These are phyloP conservation scores for Chrysopilus asiliformis DNA, from an alignment of 2,888 invertebrate genomes.

Conservation along the genomic window DNA sequence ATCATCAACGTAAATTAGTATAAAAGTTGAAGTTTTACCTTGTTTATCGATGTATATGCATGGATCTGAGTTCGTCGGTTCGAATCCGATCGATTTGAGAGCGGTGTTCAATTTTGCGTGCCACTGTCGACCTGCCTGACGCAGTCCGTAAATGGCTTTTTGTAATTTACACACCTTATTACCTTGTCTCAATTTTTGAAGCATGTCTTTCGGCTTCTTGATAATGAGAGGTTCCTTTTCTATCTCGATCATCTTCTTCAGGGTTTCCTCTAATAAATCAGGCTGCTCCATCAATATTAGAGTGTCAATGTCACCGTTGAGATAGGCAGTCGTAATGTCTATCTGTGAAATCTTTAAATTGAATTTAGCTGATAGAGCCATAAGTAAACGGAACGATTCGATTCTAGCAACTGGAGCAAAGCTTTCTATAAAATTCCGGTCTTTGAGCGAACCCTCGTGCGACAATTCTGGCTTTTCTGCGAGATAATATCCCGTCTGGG, in stretches of 20 bases:
- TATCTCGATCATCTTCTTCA: background rate
- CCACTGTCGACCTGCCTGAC: constrained; percentile 17
- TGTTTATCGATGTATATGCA: constrained; percentile 13
- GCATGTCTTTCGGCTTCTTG: background rate
- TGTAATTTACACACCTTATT: constrained; percentile 14
- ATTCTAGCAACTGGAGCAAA: constrained; percentile 18
- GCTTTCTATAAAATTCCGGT: constrained; percentile 21
- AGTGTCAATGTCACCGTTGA: constrained; percentile 15
- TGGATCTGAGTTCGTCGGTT: constrained; percentile 13
- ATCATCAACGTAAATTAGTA: background rate
- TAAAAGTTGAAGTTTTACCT: background rate
- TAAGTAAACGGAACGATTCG: constrained; percentile 16
- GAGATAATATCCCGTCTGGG: constrained; percentile 16
- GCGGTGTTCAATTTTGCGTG: constrained; percentile 15
- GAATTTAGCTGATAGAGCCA: constrained; percentile 15
- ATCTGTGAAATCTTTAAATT: constrained; percentile 14
- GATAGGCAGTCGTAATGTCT: constrained; percentile 17
- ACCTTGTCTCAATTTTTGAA: no score
- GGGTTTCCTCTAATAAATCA: no score
- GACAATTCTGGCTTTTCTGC: constrained; percentile 22
- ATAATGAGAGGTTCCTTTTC: background rate
- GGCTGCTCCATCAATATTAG: constrained; percentile 17
- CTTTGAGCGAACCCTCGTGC: constrained; percentile 22
- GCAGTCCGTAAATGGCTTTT: constrained; percentile 16
- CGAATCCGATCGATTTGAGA: constrained; percentile 13